Percentiles rank a stretch among this genome's conserved stretches.
Conservation (phyloP, 2,797 vertebrate species). For the Esox lucius region DNA sequence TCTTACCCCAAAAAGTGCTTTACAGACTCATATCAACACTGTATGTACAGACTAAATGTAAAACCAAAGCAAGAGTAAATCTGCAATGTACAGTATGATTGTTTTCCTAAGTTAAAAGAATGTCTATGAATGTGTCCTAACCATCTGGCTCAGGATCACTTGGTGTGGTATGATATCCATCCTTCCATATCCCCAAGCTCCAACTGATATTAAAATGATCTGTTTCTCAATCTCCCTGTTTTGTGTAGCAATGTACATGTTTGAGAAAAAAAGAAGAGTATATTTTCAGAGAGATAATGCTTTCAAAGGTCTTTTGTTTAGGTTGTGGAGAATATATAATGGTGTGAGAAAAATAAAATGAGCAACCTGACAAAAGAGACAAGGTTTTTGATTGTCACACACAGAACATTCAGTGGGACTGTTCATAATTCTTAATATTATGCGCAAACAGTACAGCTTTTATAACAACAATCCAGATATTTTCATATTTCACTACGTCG, state of each 20-base stretch:
- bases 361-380: not conserved
- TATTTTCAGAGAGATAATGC: conserved; percentile 22
- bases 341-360: conserved; percentile 49
- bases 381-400: not conserved
- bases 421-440: not conserved
- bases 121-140: conserved; percentile 31
- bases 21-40: conserved; percentile 53
- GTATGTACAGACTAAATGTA: conserved; percentile 50
- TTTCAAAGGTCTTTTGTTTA: conserved; percentile 33
- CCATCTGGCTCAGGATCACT: conserved; percentile 33
- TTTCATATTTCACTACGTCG: not conserved
- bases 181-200: not conserved
- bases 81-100: conserved; percentile 22
- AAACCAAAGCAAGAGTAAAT: conserved; percentile 46
- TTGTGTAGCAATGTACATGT: not conserved
- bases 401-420: not conserved
- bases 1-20: conserved; percentile 52
- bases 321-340: conserved; percentile 33
- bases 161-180: not conserved
- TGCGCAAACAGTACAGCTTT: not conserved
- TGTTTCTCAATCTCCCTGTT: not conserved
- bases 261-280: not conserved
- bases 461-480: not conserved
- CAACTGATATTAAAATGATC: not conserved
- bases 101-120: conserved; percentile 32